Evolutionary conservation across 2,888 invertebrate genomes (phyloP).

Genomic region (Pyrrhia umbra): DNA sequence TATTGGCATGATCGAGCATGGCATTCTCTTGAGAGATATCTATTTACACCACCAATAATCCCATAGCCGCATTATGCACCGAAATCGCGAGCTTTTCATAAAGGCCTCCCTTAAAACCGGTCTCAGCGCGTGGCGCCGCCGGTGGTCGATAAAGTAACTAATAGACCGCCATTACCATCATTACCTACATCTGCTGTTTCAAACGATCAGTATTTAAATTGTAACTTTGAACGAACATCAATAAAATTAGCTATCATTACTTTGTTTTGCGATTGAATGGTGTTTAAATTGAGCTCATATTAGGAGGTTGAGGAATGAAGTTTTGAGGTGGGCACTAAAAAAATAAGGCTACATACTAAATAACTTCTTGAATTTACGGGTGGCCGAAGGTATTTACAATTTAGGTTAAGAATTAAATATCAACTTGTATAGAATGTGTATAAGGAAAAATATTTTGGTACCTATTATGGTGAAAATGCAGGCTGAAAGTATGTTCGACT

Average conservation of each 20-base stretch:
- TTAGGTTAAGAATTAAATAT: too few relatives aligned
- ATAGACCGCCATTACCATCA: slow-evolving; percentile 80
- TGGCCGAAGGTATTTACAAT: slow-evolving; percentile 5
- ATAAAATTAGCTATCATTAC: slow-evolving; percentile 60
- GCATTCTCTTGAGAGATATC: background rate
- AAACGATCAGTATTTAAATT: slow-evolving; percentile 56
- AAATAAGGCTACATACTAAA: too few relatives aligned
- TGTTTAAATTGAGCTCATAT: slow-evolving; percentile 50
- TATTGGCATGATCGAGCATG: background rate
- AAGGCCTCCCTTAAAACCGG: slow-evolving; percentile 42
- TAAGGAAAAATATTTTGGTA: too few relatives aligned
- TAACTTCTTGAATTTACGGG: too few relatives aligned
- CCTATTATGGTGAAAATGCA: too few relatives aligned
- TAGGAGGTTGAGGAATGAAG: slow-evolving; percentile 32
- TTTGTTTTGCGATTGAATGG: slow-evolving; percentile 44
- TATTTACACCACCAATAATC: slow-evolving; percentile 10
- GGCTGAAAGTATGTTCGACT: too few relatives aligned
- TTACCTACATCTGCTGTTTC: slow-evolving; percentile 68
- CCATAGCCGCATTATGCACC: slow-evolving; percentile 1
- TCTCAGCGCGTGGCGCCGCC: slow-evolving; percentile 66
- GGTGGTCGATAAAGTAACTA: slow-evolving; percentile 80
- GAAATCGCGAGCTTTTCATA: slow-evolving; percentile 14
- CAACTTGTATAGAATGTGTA: too few relatives aligned
- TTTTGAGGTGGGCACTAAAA: slow-evolving; percentile 23
- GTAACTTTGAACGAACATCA: slow-evolving; percentile 51